Percentiles rank a stretch among this genome's conserved stretches.
Conservation (phyloP, 2,888 invertebrate genomes). For the Meganola albula region DNA sequence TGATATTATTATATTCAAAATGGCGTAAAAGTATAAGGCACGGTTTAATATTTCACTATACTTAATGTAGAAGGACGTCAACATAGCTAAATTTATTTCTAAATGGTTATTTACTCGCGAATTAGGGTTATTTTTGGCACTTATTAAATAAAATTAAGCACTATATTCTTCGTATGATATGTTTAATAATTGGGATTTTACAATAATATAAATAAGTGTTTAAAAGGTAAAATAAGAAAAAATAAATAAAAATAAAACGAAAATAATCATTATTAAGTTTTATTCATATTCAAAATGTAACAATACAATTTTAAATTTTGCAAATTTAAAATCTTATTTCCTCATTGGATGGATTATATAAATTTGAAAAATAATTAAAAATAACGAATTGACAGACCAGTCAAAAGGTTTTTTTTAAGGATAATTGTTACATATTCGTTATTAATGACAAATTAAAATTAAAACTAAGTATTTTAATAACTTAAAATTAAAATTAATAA, state of each 20-base stretch:
- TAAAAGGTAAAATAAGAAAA: slow-evolving; percentile 24
- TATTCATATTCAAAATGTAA: slow-evolving; percentile 73
- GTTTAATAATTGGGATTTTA: slow-evolving; percentile 49
- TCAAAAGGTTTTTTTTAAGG: slow-evolving; percentile 21
- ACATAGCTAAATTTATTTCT: slow-evolving; percentile 45
- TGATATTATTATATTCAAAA: slow-evolving; percentile 71
- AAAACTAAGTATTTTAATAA: slow-evolving; percentile 62
- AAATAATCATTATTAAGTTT: slow-evolving; percentile 54
- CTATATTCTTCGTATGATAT: slow-evolving; percentile 46
- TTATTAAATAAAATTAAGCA: slow-evolving; percentile 27
- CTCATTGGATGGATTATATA: slow-evolving; percentile 67
- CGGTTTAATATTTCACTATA: slow-evolving; percentile 66
- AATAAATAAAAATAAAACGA: slow-evolving; percentile 37
- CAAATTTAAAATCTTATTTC: slow-evolving; percentile 70
- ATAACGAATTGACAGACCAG: slow-evolving; percentile 30
- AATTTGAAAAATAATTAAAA: slow-evolving; percentile 33
- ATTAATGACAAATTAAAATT: slow-evolving; percentile 42
- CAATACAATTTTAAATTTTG: slow-evolving; percentile 60
- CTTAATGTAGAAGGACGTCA: slow-evolving; percentile 66
- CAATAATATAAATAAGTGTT: neutral
- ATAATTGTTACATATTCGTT: slow-evolving; percentile 53
- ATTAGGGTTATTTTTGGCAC: slow-evolving; percentile 37
- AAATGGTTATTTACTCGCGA: slow-evolving; percentile 26
- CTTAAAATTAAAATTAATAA: slow-evolving; percentile 70
- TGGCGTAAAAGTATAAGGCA: slow-evolving; percentile 76